Base-by-base conservation (phyloP, 2,113 vertebrate species). In the Marmota flaviventris region DNA sequence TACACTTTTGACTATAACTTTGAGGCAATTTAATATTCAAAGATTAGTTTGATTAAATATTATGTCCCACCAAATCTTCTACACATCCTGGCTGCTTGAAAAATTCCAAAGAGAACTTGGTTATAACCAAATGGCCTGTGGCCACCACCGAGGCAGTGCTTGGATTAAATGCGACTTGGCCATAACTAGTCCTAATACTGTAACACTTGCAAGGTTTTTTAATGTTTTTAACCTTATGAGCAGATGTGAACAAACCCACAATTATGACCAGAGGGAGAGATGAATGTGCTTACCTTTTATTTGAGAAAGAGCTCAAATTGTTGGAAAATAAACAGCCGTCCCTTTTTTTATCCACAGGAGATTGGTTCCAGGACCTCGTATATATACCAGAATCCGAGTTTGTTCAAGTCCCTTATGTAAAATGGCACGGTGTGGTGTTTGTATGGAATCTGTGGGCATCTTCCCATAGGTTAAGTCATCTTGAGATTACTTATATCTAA, bases 21-120 rank as follows among this genome's bases (percentile, higher is more conserved):
- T 37, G 5, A 37, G 76, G 25, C 61, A 91, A 95, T 86, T 93
- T 95, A 75, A 78, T 75, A 70, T 89, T 94, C 69, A 85, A 91
- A 91, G 34, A 51, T 65, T 22, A 65, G 32, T 95, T 94, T 90
- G 58, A 88, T 91, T 92, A 94, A 94, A 70, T 70, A 27, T 56
- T 79, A 70, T 75, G 51, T 61, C 3, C 70, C 24, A 69, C 8
- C 39, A 65, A 92, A 63, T 87, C 32, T 69, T 93, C 12, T 32
- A 22, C 17, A 37, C 7, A 34, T 1, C 18, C 29, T 13, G 58
- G 11, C 11, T 61, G 25, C 34, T 5, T 84, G 56, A 91, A 51
- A 95, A 58, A 92, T 81, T 32, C n/a, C 88, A 63, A 84, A 89
- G 81, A 77, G 32, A 87, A 87, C 81, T 73, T 27, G 16, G 5